A percentile compares a stretch with the other conserved stretches of the same genome.
Evolutionary conservation across 2,888 invertebrate genomes (phyloP).

Genomic region (Leptogaster cylindrica): DNA sequence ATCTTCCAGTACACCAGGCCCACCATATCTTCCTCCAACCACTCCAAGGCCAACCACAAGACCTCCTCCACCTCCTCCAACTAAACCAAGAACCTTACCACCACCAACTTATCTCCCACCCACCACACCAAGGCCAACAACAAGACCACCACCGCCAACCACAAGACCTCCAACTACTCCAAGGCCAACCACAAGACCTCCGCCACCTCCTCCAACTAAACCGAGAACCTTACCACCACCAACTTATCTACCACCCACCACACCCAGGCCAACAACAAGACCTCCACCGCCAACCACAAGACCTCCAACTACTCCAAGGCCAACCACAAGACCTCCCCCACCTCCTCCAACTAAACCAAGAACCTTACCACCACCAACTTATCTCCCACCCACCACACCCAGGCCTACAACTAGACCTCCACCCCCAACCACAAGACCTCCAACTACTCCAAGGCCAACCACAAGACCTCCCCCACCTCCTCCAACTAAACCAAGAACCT

Average conservation of each 20-base stretch:
- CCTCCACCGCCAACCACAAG: slow-evolving; percentile 44
- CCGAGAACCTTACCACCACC: slow-evolving; percentile 23
- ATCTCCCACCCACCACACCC: slow-evolving; percentile 49
- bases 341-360: slow-evolving; percentile 40
- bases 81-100: too few species aligned
- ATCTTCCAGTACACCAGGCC: too few species aligned
- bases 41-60: background rate
- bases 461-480: slow-evolving; percentile 23
- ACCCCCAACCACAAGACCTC: slow-evolving; percentile 48
- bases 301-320: slow-evolving; percentile 51
- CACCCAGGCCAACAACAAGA: slow-evolving; percentile 44
- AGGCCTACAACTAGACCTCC: slow-evolving; percentile 4
- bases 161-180: slow-evolving; percentile 50
- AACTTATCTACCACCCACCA: slow-evolving; percentile 47
- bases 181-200: slow-evolving; percentile 17
- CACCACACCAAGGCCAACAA: too few species aligned
- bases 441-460: slow-evolving; percentile 49
- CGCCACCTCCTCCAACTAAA: slow-evolving; percentile 40
- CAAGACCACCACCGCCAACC: slow-evolving; percentile 44
- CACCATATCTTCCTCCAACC: background rate
- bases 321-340: background rate
- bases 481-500: slow-evolving; percentile 18
- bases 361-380: slow-evolving; percentile 42
- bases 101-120: too few species aligned
- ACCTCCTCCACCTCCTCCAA: too few species aligned